Evolutionary conservation across 2,113 vertebrate species (phyloP), one percentile per base, ranked within the genome.

Genomic region (Ceyx cyanopectus): DNA sequence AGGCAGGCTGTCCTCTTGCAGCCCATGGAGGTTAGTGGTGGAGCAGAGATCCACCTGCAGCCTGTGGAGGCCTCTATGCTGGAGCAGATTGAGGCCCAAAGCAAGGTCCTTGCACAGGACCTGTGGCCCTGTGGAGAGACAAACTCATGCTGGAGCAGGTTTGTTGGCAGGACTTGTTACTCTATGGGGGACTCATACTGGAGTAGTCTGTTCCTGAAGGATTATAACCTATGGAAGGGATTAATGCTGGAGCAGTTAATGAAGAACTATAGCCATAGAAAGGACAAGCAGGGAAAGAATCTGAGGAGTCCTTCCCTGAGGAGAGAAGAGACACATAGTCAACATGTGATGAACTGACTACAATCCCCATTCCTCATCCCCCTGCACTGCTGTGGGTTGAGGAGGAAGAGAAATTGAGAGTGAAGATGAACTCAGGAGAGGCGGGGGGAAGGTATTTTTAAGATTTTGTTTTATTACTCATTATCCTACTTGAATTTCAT

Each of bases 361-460:
- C 7, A 48, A 14, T 5, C 12, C 21, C 0, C 0, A n/a, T 63
- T 83, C 11, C 50, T 8, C 14, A 4, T 24, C 5, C 7, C 16
- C 22, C 29, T 21, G 13, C 10, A 6, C 14, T 18, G 2, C 10
- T 29, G 9, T 9, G 9, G 18, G 57, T 43, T 10, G 37, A 68
- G 9, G 21, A 5, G 29, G 37, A 20, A 74, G 24, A 63, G 66
- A 58, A 82, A 21, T 16, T 0, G 0, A 23, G 21, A 86, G 10
- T 51, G 7, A 26, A 72, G 18, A 14, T 68, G n/a, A 83, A 61
- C 12, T 32, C 8, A 14, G n/a, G 14, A 67, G 10, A 8, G 37
- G 7, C 27, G 17, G 8, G 10, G 22, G 7, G 34, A 87, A 41
- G 10, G 5, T 61, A 4, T 14, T 2, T 32, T 68, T 41, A 29